Base-by-base conservation (phyloP, 2,113 vertebrate species). In the Pitta sordida region DNA sequence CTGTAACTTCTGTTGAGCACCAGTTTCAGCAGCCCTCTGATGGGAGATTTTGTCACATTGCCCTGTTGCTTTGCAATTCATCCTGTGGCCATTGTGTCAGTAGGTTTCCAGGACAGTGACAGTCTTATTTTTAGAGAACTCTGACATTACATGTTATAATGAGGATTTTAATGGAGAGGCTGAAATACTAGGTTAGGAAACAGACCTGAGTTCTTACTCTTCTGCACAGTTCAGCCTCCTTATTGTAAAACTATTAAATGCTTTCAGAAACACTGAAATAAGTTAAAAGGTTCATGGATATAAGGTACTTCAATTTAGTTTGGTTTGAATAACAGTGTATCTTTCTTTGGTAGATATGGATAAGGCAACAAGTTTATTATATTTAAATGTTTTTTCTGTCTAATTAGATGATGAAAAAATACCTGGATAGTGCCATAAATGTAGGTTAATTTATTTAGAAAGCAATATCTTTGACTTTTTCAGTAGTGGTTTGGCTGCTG, bases 1-100 rank as follows among this genome's bases (percentile, higher is more conserved):
- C 32, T 43, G 0, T 37, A 37, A 29, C 51, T 46, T 46, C 0
- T 0, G 7, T 1, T 60, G 69, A 73, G 10, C 22, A 7, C 13
- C 20, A 3, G 5, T 55, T 83, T 68, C 59, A 51, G 53, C 53
- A 69, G 26, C 44, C 6, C 18, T 87, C 23, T 64, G 30, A 27
- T 20, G 23, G 11, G 51, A 62, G 46, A 18, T 12, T 18, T 7
- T 67, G 60, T 65, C 49, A 23, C 10, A 3, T 7, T 34, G 5
- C 63, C 32, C 37, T 83, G 15, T 70, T 84, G 22, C 9, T 1
- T 41, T 58, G 22, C 18, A 48, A 0, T 48, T 41, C 32, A 34
- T 39, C 39, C 68, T 59, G 32, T 44, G 49, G 19, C 41, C 8
- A 4, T 52, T 34, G 5, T 41, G 11, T 51, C 43, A 63, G 49